Base-by-base conservation (phyloP, 1,140 invertebrate genomes). In the Listronotus bonariensis region DNA sequence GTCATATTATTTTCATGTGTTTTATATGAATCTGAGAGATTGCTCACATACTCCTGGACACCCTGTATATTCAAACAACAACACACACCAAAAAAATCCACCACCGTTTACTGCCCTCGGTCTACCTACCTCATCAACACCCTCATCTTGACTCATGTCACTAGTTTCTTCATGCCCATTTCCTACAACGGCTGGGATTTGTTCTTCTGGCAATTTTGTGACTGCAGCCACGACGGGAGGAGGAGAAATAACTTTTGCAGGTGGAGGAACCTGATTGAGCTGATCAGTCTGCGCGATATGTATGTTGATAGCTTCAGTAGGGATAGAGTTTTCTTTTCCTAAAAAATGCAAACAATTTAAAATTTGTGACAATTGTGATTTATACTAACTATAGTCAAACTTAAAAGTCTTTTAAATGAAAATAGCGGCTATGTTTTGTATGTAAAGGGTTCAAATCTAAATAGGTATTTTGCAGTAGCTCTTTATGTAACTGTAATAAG, bases 111-210 rank as follows among this genome's bases (percentile, higher is more conserved):
- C 5, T 51, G 3, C 48, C 18, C 48, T 8, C 6, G 15, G 10
- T 11, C n/a, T 40, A 79, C 79, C 77, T 77, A 84, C 83, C 79
- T 85, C 83, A 45, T 83, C 76, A 58, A 81, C 79, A 58, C 83
- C 83, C 53, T 81, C 80, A 42, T 83, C 82, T 34, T 76, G 78
- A 41, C 73, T 77, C 17, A 76, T 76, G 55, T 77, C 78, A 58
- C 80, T 80, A 66, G 74, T 80, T n/a, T 82, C 81, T 18, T 81
- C 76, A 60, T 66, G 52, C 54, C 79, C 49, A 61, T 77, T 59
- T 54, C 63, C 69, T 71, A 70, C 62, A 6, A 62, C 53, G 11
- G 26, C 34, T 18, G 34, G 38, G 26, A 11, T 4, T 9, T 11
- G 18, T 17, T 59, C 56, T 48, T 59, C 56, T n/a, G 8, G 17